Percentiles rank a stretch among this genome's conserved stretches.
phyloP scores from a whole-genome alignment of 2,888 invertebrate genomes.

The Geophilus truncorum region DNA sequence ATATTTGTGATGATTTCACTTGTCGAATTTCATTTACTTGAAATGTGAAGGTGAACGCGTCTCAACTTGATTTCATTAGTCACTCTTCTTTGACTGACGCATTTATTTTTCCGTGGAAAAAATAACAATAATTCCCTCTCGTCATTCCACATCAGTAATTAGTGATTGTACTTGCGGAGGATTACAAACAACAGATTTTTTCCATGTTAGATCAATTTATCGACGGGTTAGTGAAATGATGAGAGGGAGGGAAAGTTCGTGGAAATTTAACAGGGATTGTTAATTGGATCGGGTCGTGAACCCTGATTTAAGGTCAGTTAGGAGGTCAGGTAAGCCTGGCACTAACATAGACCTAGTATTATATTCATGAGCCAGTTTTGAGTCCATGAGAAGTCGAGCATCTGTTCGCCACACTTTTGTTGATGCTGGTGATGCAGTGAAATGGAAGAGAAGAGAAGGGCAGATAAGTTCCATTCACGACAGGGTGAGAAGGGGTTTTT shows the following conservation, averaged over 20 bases:
- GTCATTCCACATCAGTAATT: background rate
- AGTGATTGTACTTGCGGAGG: background rate
- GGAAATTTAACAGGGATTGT: background rate
- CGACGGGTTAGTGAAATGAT: background rate
- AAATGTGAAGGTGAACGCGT: background rate
- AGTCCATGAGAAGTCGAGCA: background rate
- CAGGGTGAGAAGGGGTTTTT: background rate
- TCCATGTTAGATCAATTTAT: slow-evolving; percentile 5
- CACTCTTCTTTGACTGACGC: background rate
- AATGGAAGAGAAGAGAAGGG: slow-evolving; percentile 1
- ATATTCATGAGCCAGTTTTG: slow-evolving; percentile 11
- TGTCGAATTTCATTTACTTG: slow-evolving; percentile 11
- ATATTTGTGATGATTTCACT: slow-evolving; percentile 11
- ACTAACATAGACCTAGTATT: background rate
- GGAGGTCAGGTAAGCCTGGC: background rate
- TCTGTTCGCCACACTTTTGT: slow-evolving; percentile 15
- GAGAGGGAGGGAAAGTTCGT: background rate
- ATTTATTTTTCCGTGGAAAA: background rate
- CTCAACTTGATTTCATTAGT: slow-evolving; percentile 5
- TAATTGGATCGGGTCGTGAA: background rate
- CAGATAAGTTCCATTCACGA: background rate
- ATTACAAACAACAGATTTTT: background rate
- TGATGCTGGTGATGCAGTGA: slow-evolving; percentile 15
- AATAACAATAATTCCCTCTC: background rate
- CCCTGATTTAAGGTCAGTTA: background rate